phyloP scores from a whole-genome alignment of 2,113 vertebrate genomes.

The Pontoporia blainvillei region DNA sequence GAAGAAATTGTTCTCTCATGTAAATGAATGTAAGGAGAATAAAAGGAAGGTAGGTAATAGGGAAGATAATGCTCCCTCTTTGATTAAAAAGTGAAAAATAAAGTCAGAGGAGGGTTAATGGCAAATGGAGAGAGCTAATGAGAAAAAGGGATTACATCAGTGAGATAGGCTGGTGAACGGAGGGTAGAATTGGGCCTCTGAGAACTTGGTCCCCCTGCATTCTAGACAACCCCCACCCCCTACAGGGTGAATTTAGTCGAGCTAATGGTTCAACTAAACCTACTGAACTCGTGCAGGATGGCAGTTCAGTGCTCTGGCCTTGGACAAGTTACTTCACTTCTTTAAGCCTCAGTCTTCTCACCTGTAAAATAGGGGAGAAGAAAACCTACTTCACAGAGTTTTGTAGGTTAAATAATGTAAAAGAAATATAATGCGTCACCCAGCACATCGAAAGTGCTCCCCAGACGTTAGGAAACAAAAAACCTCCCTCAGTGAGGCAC shows the following conservation, averaged over 20 bases:
- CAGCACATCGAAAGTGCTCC: neutral
- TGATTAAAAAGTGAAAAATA: neutral
- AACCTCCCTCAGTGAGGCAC: neutral
- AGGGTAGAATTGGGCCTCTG: neutral
- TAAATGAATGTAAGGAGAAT: neutral
- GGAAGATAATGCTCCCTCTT: neutral
- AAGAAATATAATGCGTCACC: neutral
- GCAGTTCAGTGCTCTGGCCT: neutral
- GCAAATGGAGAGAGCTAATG: neutral
- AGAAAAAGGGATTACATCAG: neutral
- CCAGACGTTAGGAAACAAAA: neutral
- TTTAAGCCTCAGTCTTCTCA: neutral
- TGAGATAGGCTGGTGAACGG: neutral
- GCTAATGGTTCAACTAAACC: no score
- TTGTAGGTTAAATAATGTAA: neutral
- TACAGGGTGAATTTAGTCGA: neutral
- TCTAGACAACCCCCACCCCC: neutral
- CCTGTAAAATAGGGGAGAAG: neutral
- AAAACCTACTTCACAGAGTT: neutral
- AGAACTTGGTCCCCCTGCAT: neutral
- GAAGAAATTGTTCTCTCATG: conserved; percentile 17
- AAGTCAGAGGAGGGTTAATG: neutral
- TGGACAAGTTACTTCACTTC: neutral
- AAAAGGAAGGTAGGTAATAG: neutral
- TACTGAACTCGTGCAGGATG: neutral